Base-by-base conservation (phyloP, 2,113 vertebrate species). In the Speoplatyrhinus poulsoni region DNA sequence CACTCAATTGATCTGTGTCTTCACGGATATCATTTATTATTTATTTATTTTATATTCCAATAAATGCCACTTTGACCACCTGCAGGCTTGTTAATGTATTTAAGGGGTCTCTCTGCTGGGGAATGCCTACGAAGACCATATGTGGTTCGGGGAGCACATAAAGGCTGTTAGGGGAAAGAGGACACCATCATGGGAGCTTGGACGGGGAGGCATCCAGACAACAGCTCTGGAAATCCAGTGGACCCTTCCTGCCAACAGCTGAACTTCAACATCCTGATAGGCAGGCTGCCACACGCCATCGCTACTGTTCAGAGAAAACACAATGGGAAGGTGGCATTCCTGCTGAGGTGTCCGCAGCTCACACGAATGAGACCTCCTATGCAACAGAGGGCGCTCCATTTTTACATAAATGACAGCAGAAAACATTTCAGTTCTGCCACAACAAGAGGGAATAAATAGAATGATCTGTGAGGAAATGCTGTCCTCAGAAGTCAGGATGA, bases 191-290 rank as follows among this genome's bases (percentile, higher is more conserved):
- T 72, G 80, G 80, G 86, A 87, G 84, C 81, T 82, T 84, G 81
- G 74, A 66, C 74, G 79, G 26, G 61, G 72, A 83, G 86, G 86
- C 85, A 87, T 86, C 83, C 84, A 88, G 87, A 88, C 84, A 83
- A 73, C 82, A 80, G 81, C 85, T 84, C 74, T 76, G 80, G 80
- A 85, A 78, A 87, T 84, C 82, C 72, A 73, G 19, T 6, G 15
- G 70, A 60, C 53, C 46, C 62, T 60, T 74, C 60, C 77, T 68
- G 81, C 69, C 80, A 90, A 88, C 67, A 87, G 74, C 59, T 89
- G 84, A 85, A 77, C 16, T 7, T 80, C 76, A 62, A 82, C 83
- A 81, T 72, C 82, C 78, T 76, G 73, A 72, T 66, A 65, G 50
- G 72, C 83, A 75, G 19, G 80, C 80, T 75, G 77, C 83, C 87